Evolutionary conservation across 2,888 invertebrate species (phyloP).

Genomic region (Pyrgus malvae): DNA sequence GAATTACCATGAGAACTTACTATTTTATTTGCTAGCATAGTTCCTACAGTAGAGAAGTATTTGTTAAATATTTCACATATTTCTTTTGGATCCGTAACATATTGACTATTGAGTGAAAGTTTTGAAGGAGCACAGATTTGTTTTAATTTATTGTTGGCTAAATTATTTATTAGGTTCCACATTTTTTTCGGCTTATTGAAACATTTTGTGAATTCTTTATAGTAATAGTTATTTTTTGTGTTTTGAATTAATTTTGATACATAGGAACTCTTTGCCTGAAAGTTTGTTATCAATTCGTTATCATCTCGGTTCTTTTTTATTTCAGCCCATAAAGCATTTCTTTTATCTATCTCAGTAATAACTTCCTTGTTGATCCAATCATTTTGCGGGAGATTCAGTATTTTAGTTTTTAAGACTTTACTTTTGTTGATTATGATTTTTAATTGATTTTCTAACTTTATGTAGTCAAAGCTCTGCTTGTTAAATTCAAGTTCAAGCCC

Average conservation of each 20-base stretch:
- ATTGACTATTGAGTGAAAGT: background rate
- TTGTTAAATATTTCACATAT: conserved; percentile 13
- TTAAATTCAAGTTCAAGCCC: background rate
- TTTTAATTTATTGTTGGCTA: conserved; percentile 6
- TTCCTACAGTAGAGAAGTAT: conserved; percentile 9
- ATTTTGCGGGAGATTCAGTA: background rate
- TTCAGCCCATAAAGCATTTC: background rate
- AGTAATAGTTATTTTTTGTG: background rate
- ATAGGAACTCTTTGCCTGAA: background rate
- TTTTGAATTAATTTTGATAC: conserved; percentile 1
- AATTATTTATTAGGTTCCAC: background rate
- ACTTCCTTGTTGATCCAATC: conserved; percentile 6
- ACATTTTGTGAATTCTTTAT: background rate
- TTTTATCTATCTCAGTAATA: background rate
- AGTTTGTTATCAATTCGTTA: background rate
- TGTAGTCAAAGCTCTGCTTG: background rate
- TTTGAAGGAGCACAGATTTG: conserved; percentile 1
- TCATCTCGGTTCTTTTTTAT: background rate
- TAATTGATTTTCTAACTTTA: background rate
- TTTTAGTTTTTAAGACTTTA: conserved; percentile 3
- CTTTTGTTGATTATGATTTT: background rate
- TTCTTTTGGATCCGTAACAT: background rate
- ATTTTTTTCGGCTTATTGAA: conserved; percentile 7
- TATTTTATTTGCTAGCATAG: background rate
- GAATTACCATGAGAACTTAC: background rate